Percentiles rank a stretch among this genome's conserved stretches.
Evolutionary conservation across 2,888 invertebrate genomes (phyloP).

Genomic region (Flexamia atlantica): DNA sequence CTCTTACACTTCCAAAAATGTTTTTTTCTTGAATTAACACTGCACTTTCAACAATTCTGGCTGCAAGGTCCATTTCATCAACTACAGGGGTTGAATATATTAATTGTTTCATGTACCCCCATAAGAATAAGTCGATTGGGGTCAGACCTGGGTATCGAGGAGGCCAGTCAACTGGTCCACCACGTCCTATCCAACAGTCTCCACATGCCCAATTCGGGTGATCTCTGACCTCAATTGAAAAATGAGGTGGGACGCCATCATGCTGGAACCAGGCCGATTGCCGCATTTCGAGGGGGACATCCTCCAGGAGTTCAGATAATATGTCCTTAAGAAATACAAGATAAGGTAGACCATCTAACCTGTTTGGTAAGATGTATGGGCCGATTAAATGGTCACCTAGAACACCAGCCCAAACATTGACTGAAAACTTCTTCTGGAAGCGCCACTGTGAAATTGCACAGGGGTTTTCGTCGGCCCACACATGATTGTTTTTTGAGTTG

Average conservation of each 20-base stretch:
- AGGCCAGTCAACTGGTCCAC: conserved; percentile 48
- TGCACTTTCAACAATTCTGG: neutral
- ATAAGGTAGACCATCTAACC: neutral
- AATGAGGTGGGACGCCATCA: conserved; percentile 58
- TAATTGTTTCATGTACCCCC: conserved; percentile 41
- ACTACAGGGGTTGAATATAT: neutral
- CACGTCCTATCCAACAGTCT: conserved; percentile 48
- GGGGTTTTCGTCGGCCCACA: conserved; percentile 11
- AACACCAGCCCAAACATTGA: conserved; percentile 49
- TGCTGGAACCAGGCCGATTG: conserved; percentile 40
- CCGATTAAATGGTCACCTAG: conserved; percentile 17
- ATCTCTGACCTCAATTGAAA: conserved; percentile 19
- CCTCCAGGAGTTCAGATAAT: conserved; percentile 29
- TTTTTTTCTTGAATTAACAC: neutral
- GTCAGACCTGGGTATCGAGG: conserved; percentile 47
- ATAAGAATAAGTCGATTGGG: conserved; percentile 36
- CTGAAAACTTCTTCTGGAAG: conserved; percentile 22
- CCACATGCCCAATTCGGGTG: conserved; percentile 1
- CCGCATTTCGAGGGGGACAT: neutral
- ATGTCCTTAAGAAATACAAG: conserved; percentile 11
- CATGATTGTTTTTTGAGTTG: neutral
- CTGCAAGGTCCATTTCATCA: neutral
- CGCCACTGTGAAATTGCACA: neutral
- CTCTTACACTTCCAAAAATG: neutral
- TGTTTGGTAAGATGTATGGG: conserved; percentile 8